phyloP scores from a whole-genome alignment of 1,140 invertebrate species.

The Sitodiplosis mosellana region DNA sequence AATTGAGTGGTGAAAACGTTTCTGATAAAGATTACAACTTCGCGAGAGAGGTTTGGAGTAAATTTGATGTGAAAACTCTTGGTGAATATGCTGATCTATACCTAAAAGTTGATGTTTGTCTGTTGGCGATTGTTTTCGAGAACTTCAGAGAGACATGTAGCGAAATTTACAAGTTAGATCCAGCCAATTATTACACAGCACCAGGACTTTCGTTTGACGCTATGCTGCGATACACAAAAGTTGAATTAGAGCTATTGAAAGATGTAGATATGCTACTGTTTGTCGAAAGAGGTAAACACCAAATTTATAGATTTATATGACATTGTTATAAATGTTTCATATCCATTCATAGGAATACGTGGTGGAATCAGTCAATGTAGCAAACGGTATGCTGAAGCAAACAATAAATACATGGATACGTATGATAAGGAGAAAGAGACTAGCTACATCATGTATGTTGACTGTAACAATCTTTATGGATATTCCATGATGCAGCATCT shows the following conservation, averaged over 20 bases:
- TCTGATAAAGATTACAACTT: conserved; percentile 21
- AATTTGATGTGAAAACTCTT: too few species aligned
- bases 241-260: conserved; percentile 27
- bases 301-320: too few species aligned
- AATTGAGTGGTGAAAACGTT: conserved; percentile 12
- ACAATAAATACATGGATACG: conserved; percentile 26
- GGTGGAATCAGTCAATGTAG: conserved; percentile 22
- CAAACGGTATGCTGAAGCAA: conserved; percentile 24
- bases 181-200: conserved; percentile 18
- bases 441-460: conserved; percentile 27
- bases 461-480: conserved; percentile 36
- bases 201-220: too few species aligned
- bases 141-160: conserved; percentile 22
- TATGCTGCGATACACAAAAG: conserved; percentile 21
- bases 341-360: too few species aligned
- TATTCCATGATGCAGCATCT: conserved; percentile 26
- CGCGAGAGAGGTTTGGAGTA: conserved; percentile 25
- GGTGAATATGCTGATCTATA: conserved; percentile 27
- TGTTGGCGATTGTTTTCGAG: conserved; percentile 29
- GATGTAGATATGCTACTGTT: conserved; percentile 26
- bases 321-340: too few species aligned
- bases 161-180: conserved; percentile 15
- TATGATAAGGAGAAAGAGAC: conserved; percentile 19
- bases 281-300: conserved; percentile 20
- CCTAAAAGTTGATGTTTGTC: conserved; percentile 21